These are phyloP conservation scores for Neocrepidodera transversa DNA, from an alignment of 2,888 invertebrate species.

Conservation along the genomic window DNA sequence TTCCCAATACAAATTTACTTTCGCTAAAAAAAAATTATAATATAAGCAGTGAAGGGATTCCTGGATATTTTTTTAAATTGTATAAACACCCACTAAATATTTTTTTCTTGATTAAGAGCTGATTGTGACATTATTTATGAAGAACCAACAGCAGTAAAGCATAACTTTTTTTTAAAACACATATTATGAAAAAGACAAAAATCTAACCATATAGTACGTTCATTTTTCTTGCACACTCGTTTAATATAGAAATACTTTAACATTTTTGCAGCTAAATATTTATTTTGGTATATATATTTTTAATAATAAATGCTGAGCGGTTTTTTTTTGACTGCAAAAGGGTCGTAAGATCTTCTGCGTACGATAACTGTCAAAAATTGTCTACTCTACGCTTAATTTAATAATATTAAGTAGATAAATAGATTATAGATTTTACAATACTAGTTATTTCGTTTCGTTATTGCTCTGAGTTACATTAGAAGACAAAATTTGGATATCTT, in stretches of 20 bases:
- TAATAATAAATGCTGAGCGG: constrained; percentile 61
- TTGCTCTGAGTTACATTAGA: constrained; percentile 63
- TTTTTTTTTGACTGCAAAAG: constrained; percentile 55
- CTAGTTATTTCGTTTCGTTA: constrained; percentile 60
- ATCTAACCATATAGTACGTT: constrained; percentile 55
- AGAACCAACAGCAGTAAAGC: constrained; percentile 57
- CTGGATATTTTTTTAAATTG: too few relatives aligned
- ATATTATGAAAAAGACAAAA: constrained; percentile 53
- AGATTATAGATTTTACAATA: constrained; percentile 53
- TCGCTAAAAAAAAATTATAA: too few relatives aligned
- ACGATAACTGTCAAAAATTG: constrained; percentile 45
- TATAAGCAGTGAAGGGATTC: too few relatives aligned
- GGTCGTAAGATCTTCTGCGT: constrained; percentile 59
- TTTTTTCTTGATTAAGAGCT: neutral
- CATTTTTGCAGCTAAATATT: constrained; percentile 58
- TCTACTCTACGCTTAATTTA: constrained; percentile 50
- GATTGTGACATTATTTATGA: neutral
- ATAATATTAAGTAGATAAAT: constrained; percentile 56
- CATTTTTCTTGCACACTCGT: constrained; percentile 55
- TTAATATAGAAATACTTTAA: constrained; percentile 60
- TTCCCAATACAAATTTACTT: too few relatives aligned
- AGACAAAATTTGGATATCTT: constrained; percentile 58
- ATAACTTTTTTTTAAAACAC: constrained; percentile 50
- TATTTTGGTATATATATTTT: constrained; percentile 49
- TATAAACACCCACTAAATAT: too few relatives aligned